These are phyloP conservation scores for Agrochola lota DNA, from an alignment of 2,888 invertebrate species.

Conservation along the genomic window DNA sequence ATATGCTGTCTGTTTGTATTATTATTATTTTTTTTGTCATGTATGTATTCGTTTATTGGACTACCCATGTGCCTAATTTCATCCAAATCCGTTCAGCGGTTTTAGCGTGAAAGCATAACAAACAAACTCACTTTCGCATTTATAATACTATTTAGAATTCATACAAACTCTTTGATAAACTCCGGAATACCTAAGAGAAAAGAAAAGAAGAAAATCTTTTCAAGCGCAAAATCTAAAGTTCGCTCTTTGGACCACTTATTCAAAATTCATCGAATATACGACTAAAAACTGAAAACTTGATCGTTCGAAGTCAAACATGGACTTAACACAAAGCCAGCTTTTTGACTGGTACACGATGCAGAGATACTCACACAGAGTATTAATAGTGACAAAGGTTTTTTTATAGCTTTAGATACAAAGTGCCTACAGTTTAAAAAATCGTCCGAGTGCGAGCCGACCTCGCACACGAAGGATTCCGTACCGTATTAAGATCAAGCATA, in stretches of 20 bases:
- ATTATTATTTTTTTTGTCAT: no score
- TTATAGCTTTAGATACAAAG: not conserved
- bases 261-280: conserved; percentile 51
- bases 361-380: conserved; percentile 31
- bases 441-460: no score
- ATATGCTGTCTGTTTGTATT: no score
- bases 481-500: no score
- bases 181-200: not conserved
- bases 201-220: not conserved
- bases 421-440: not conserved
- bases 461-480: no score
- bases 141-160: no score
- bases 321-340: conserved; percentile 50
- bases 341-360: conserved; percentile 52
- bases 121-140: no score
- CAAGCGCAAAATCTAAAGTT: not conserved
- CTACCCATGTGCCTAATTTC: no score
- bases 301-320: conserved; percentile 53
- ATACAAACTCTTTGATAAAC: not conserved
- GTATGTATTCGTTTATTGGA: no score
- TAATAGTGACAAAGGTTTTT: conserved; percentile 15
- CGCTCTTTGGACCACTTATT: conserved; percentile 27
- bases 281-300: conserved; percentile 58
- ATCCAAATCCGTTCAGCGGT: no score
- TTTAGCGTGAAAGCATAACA: no score